Evolutionary conservation across 2,797 vertebrate genomes (phyloP), one percentile per base, ranked within the genome.

Genomic region (Sebastes taczanowskii): DNA sequence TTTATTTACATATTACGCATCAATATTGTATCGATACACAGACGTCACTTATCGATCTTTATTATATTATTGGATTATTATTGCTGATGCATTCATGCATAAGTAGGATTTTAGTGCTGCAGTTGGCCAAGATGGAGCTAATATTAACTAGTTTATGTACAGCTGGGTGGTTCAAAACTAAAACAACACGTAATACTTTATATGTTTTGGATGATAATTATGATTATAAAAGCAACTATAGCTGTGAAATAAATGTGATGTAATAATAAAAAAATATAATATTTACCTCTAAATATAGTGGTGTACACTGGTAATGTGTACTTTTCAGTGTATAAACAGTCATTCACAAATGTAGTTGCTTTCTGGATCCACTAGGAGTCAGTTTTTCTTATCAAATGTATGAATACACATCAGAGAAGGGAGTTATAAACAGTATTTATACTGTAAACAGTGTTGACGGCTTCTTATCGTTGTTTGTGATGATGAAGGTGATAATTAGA

Each of bases 321-420:
- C 29, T 23, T n/a, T 56, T 4, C 18, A 60, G 35, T 29, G n/a
- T 55, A 16, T 27, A 6, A 58, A 13, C 27, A 23, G 8, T 30
- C 22, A 56, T 5, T 11, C 34, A 35, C n/a, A 68, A 6, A 55
- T 89, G 88, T 55, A 91, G 83, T 89, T 60, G 6, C 74, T 56
- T 14, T 65, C 4, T 60, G 10, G 8, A 42, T 88, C 92, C 94
- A 92, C 90, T 86, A 89, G 88, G 81, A 80, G 94, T 78, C 91
- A 87, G 71, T 75, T 93, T 84, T 92, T 81, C 66, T 82, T 69
- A 56, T 80, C 11, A 83, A 71, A 64, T 72, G 46, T 61, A 11
- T 61, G 20, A 42, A 46, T 11, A 7, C 27, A 42, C 10, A 65
- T n/a, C 25, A n/a, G 49, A 71, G 25, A 56, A 13, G 8, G 22